Evolutionary conservation across 2,888 invertebrate species (phyloP), one percentile per base, ranked within the genome.

Genomic region (Nyleta sp.): DNA sequence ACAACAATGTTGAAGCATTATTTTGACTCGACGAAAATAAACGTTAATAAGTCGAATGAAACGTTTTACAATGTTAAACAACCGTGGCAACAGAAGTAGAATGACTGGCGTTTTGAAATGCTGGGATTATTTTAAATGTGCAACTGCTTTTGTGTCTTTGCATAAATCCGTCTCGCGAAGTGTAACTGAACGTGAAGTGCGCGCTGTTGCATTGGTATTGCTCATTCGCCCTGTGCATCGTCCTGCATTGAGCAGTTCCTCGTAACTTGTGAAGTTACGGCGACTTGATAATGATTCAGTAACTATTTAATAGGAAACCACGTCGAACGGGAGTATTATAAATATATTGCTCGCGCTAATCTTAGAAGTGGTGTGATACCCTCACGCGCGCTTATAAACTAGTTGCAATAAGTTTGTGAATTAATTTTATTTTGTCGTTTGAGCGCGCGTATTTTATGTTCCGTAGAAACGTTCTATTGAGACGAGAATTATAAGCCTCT

Each of bases 401-500:
- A 53, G 38, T 53, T 53, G 20, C 28, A 48, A 55, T 46, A 67
- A 67, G 55, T 67, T 24, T 10, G 17, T 24, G 44, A 44, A 22
- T 55, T 55, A 24, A 53, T 60, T 71, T 60, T 60, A 52, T 71
- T 71, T 60, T 13, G 40, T 44, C 40, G 17, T 31, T 44, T 38
- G 13, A 24, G 22, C 18, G 17, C 18, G 13, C 18, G n/a, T 33
- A 44, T 24, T 22, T 65, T 46, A 46, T 60, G 22, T 24, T 65
- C 20, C 11, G 7, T 17, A 24, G 40, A 10, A 31, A 22, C 13
- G 52, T 38, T 28, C 48, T 38, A 57, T 70, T 50, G 59, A 28
- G 46, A 48, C 42, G 64, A 48, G 64, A 64, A 57, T 65, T 59
- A 59, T 50, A 65, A 65, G 55, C 59, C 18, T 18, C 42, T 28